Evolutionary conservation across 2,797 vertebrate genomes (phyloP).

Genomic region (Amazona finschi): DNA sequence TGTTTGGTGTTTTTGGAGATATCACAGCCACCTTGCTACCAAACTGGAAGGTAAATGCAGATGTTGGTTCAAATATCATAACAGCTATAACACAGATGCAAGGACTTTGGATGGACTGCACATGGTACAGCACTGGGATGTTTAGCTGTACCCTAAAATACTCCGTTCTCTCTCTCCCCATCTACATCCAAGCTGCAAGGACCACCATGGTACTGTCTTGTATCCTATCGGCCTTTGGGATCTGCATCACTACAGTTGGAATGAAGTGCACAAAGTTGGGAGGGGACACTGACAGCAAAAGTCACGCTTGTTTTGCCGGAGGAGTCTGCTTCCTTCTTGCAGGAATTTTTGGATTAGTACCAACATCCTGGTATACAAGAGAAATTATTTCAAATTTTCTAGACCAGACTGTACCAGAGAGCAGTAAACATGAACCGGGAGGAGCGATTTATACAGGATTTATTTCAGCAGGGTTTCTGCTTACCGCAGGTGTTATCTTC

Average conservation of each 20-base stretch:
- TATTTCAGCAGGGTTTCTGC: conserved; percentile 85
- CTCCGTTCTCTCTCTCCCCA: conserved; percentile 84
- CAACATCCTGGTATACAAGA: conserved; percentile 89
- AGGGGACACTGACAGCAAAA: conserved; percentile 83
- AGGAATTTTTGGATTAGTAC: conserved; percentile 81
- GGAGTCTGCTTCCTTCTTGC: conserved; percentile 86
- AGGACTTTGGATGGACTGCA: conserved; percentile 97
- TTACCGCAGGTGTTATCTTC: conserved; percentile 85
- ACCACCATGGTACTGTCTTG: conserved; percentile 90
- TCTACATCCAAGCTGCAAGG: conserved; percentile 84
- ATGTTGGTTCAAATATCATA: conserved; percentile 83
- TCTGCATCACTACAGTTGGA: conserved; percentile 84
- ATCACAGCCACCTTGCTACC: conserved; percentile 88
- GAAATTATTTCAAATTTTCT: conserved; percentile 86
- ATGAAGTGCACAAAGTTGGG: conserved; percentile 91
- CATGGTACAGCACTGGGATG: conserved; percentile 91
- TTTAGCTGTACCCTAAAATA: conserved; percentile 91
- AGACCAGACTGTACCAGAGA: conserved; percentile 83
- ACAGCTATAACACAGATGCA: conserved; percentile 87
- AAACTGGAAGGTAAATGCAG: conserved; percentile 89
- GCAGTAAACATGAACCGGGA: conserved; percentile 87
- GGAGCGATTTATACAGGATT: conserved; percentile 89
- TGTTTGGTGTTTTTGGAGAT: conserved; percentile 83
- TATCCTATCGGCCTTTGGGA: conserved; percentile 81
- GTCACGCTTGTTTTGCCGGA: conserved; percentile 82